A percentile compares a stretch with the other conserved stretches of the same genome.
These are phyloP conservation scores for Tichodroma muraria DNA, from an alignment of 2,113 vertebrate genomes.

Conservation along the genomic window DNA sequence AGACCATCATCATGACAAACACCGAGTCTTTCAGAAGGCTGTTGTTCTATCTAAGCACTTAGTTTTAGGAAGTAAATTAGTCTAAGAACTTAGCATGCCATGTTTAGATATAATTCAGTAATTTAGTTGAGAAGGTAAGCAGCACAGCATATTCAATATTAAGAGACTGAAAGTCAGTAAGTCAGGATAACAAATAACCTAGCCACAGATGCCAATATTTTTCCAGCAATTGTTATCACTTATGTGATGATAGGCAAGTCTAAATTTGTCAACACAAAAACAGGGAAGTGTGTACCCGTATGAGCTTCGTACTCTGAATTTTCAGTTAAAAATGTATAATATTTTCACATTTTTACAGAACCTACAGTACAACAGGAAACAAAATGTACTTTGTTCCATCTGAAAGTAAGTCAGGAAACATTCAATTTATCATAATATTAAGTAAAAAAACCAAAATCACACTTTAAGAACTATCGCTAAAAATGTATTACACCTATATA, in stretches of 20 bases:
- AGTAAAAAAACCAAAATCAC: neutral
- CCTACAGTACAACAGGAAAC: neutral
- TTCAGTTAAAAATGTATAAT: neutral
- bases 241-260: neutral
- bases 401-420: neutral
- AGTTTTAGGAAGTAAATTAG: neutral
- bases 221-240: neutral
- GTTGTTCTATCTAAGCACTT: neutral
- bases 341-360: neutral
- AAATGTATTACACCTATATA: neutral
- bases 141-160: neutral
- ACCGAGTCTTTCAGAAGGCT: neutral
- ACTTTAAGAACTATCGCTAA: neutral
- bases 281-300: neutral
- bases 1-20: neutral
- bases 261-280: neutral
- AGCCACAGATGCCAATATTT: neutral
- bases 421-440: neutral
- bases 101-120: neutral
- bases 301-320: neutral
- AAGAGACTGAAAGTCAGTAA: neutral
- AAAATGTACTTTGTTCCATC: neutral
- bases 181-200: neutral
- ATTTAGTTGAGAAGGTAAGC: neutral
- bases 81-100: neutral